Conservation (phyloP, 1,140 invertebrate species). For the Drosophila truncata region DNA sequence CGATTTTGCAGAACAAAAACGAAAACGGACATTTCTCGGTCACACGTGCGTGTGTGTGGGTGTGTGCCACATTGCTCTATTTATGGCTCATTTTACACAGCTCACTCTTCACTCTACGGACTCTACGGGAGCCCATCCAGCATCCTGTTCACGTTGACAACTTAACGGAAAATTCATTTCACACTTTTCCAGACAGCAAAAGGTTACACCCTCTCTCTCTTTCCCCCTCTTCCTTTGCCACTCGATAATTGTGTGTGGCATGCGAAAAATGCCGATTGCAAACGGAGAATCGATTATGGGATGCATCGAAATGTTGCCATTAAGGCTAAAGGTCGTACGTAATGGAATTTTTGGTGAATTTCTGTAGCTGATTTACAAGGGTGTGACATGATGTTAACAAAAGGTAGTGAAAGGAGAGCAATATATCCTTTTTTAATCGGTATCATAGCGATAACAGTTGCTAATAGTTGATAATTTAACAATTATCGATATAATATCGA, state of each 20-base stretch:
- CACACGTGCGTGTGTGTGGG: slow-evolving; percentile 18
- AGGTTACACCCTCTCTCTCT: background rate
- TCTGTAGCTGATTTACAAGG: background rate
- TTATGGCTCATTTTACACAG: slow-evolving; percentile 28
- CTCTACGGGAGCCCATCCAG: slow-evolving; percentile 6
- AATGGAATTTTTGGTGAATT: background rate
- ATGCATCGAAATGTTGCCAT: slow-evolving; percentile 17
- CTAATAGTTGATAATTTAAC: background rate
- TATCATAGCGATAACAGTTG: background rate
- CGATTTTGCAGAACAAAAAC: slow-evolving; percentile 24
- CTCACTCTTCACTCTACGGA: background rate
- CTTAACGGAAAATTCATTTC: slow-evolving; percentile 75
- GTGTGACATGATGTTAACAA: background rate
- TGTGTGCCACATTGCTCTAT: slow-evolving; percentile 34
- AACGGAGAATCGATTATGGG: slow-evolving; percentile 23
- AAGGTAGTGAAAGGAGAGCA: background rate
- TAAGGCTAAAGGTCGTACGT: slow-evolving; percentile 10
- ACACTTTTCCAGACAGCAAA: slow-evolving; percentile 35
- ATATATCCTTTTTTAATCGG: background rate
- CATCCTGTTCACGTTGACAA: slow-evolving; percentile 62
- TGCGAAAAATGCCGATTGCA: slow-evolving; percentile 28
- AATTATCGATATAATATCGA: too few relatives aligned
- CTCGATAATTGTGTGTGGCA: slow-evolving; percentile 37
- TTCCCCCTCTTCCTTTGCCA: background rate
- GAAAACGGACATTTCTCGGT: slow-evolving; percentile 41